Conservation (phyloP, 2,797 vertebrate species). For the Botia almorhae region DNA sequence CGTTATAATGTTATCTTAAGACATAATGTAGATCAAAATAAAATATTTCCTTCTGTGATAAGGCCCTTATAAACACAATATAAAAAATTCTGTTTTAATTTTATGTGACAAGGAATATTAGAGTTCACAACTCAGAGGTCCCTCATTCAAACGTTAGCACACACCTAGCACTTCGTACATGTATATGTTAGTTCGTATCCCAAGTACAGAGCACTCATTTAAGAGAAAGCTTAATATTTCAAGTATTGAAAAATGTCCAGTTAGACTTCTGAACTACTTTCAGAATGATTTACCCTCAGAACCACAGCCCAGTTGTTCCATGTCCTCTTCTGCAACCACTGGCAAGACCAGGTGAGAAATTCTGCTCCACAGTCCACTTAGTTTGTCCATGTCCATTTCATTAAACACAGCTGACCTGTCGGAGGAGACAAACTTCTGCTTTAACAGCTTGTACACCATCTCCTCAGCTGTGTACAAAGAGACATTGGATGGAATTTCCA, state of each 20-base stretch:
- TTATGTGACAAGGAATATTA: neutral
- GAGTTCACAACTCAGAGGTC: neutral
- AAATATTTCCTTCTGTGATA: neutral
- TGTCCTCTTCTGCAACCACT: slow-evolving; percentile 73
- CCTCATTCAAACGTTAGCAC: neutral
- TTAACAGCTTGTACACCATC: slow-evolving; percentile 81
- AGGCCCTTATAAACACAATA: neutral
- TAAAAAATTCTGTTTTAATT: neutral
- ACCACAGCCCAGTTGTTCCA: slow-evolving; percentile 79
- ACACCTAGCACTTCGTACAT: neutral
- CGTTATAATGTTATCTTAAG: neutral
- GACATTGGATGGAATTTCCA: slow-evolving; percentile 70
- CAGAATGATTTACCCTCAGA: slow-evolving; percentile 1
- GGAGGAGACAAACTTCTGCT: slow-evolving; percentile 74
- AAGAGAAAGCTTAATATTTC: neutral
- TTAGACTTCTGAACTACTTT: neutral
- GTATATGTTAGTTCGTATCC: neutral
- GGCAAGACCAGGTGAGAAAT: slow-evolving; percentile 87
- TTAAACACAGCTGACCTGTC: slow-evolving; percentile 66
- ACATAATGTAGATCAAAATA: slow-evolving; percentile 6
- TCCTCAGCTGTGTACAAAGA: slow-evolving; percentile 78
- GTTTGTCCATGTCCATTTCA: slow-evolving; percentile 82
- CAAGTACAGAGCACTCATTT: neutral
- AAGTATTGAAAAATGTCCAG: neutral
- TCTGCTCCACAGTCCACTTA: slow-evolving; percentile 87